Conservation (phyloP, 2,888 invertebrate species). For the Amiota minor region DNA sequence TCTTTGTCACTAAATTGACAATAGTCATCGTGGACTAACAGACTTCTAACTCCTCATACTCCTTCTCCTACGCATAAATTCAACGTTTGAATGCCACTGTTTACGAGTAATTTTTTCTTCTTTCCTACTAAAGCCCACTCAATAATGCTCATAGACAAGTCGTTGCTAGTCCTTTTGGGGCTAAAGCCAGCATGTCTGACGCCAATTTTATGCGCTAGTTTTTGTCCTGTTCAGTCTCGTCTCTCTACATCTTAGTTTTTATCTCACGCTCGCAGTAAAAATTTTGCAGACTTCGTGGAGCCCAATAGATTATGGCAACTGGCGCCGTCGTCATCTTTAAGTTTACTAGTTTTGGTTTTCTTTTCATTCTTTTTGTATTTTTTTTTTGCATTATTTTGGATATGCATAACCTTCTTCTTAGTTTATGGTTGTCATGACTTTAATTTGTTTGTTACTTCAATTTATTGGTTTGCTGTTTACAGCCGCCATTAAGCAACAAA, state of each 20-base stretch:
- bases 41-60: conserved; percentile 42
- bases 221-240: conserved; percentile 28
- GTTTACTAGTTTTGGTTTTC: not conserved
- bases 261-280: conserved; percentile 60
- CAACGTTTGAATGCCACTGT: conserved; percentile 29
- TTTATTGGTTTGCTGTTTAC: not conserved
- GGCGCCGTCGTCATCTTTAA: conserved; percentile 57
- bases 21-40: conserved; percentile 3
- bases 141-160: conserved; percentile 46
- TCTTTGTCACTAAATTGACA: not conserved
- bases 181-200: conserved; percentile 66
- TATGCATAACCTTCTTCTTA: not conserved
- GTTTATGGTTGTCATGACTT: conserved; percentile 29
- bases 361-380: not conserved
- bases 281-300: conserved; percentile 68
- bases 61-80: conserved; percentile 47
- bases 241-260: conserved; percentile 47
- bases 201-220: conserved; percentile 64
- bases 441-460: not conserved
- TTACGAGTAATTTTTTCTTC: conserved; percentile 40
- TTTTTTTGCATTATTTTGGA: not conserved
- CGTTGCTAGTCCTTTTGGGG: conserved; percentile 41
- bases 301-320: conserved; percentile 66
- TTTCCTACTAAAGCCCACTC: conserved; percentile 24
- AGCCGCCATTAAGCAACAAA: conserved; percentile 43